Percentiles rank a stretch among this genome's conserved stretches.
These are phyloP conservation scores for Agrochola macilenta DNA, from an alignment of 2,888 invertebrate genomes.

Conservation along the genomic window DNA sequence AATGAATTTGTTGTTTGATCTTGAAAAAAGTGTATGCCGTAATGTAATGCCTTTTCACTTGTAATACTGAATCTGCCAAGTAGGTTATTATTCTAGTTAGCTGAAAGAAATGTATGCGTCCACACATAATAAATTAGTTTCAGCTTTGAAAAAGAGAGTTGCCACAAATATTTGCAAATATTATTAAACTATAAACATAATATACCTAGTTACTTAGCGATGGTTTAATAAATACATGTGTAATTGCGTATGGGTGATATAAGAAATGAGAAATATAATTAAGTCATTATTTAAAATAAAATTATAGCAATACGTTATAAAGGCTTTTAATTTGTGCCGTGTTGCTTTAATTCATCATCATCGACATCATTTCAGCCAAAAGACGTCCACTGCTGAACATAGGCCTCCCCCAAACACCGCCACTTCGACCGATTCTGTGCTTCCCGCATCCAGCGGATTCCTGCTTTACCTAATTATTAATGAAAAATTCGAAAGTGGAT, in stretches of 20 bases:
- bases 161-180: constrained; percentile 20
- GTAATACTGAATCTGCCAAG: constrained; percentile 72
- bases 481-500: background rate
- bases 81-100: constrained; percentile 77
- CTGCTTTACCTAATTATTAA: too few species aligned
- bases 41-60: constrained; percentile 52
- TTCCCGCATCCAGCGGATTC: too few species aligned
- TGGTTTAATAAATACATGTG: background rate
- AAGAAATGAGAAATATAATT: background rate
- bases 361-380: too few species aligned
- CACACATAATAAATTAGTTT: constrained; percentile 65
- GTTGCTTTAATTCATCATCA: background rate
- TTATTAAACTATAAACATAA: background rate
- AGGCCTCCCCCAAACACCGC: too few species aligned
- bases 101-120: constrained; percentile 73
- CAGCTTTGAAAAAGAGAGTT: constrained; percentile 37
- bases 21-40: constrained; percentile 64
- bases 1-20: constrained; percentile 68
- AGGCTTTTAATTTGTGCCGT: too few species aligned
- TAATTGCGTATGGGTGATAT: background rate
- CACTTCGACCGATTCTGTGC: too few species aligned
- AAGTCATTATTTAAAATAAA: too few species aligned
- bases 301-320: too few species aligned
- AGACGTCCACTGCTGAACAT: too few species aligned
- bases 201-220: background rate